Conservation (phyloP, 2,797 vertebrate species). For the Alca torda region DNA sequence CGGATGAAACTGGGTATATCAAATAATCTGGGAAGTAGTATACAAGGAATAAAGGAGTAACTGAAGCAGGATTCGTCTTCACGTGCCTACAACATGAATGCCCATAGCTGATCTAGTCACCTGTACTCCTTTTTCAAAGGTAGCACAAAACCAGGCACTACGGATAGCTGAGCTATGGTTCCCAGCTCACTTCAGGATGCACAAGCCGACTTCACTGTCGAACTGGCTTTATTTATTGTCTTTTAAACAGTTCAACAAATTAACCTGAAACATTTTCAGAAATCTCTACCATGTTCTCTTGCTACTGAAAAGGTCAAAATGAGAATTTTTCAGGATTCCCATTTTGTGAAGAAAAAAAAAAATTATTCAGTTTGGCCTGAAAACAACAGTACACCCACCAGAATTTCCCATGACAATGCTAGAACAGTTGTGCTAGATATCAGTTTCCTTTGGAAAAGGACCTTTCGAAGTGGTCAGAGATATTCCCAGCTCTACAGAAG, state of each 20-base stretch:
- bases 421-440: neutral
- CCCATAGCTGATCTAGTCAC: neutral
- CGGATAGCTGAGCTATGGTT: neutral
- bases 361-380: neutral
- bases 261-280: neutral
- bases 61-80: neutral
- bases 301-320: neutral
- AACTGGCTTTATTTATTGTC: neutral
- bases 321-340: neutral
- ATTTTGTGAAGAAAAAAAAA: neutral
- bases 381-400: neutral
- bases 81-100: neutral
- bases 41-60: neutral
- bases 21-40: neutral
- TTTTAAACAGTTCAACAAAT: neutral
- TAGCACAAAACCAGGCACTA: neutral
- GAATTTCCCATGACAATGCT: neutral
- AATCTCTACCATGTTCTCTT: neutral
- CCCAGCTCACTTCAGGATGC: neutral
- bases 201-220: neutral
- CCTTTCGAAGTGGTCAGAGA: neutral
- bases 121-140: neutral
- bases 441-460: neutral
- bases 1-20: neutral
- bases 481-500: neutral